phyloP scores from a whole-genome alignment of 2,888 invertebrate species.

The Himalopsyche anomala region DNA sequence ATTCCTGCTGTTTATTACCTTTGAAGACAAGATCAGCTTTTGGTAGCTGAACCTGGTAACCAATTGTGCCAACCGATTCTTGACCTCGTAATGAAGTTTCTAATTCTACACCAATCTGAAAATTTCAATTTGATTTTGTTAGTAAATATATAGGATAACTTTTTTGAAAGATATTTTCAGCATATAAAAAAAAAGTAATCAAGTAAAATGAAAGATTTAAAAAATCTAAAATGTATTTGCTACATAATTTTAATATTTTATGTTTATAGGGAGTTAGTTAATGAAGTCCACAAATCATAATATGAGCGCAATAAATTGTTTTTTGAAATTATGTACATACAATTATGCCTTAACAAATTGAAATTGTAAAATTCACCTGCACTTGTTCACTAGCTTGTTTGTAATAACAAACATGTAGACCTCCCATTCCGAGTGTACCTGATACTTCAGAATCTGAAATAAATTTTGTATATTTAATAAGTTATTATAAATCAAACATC shows the following conservation, averaged over 20 bases:
- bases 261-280: too few species aligned
- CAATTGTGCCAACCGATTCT: conserved; percentile 93
- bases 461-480: neutral
- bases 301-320: neutral
- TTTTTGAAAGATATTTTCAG: neutral
- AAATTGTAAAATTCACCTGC: conserved; percentile 69
- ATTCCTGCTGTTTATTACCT: conserved; percentile 78
- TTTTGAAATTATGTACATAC: neutral
- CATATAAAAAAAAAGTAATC: too few species aligned
- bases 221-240: too few species aligned
- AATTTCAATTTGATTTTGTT: conserved; percentile 28
- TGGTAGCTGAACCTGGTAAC: conserved; percentile 96
- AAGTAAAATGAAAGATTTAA: too few species aligned
- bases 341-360: neutral
- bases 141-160: conserved; percentile 39
- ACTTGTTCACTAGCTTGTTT: conserved; percentile 95
- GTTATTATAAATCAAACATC: too few species aligned
- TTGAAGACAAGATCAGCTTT: conserved; percentile 95
- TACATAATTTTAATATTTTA: too few species aligned
- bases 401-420: conserved; percentile 93
- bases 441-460: conserved; percentile 80
- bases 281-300: too few species aligned
- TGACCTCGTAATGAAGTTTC: conserved; percentile 94
- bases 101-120: conserved; percentile 93
- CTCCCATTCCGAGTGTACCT: conserved; percentile 86